A percentile compares a stretch with the other conserved stretches of the same genome.
These are phyloP conservation scores for Amiota communis DNA, from an alignment of 2,888 invertebrate species.

Conservation along the genomic window DNA sequence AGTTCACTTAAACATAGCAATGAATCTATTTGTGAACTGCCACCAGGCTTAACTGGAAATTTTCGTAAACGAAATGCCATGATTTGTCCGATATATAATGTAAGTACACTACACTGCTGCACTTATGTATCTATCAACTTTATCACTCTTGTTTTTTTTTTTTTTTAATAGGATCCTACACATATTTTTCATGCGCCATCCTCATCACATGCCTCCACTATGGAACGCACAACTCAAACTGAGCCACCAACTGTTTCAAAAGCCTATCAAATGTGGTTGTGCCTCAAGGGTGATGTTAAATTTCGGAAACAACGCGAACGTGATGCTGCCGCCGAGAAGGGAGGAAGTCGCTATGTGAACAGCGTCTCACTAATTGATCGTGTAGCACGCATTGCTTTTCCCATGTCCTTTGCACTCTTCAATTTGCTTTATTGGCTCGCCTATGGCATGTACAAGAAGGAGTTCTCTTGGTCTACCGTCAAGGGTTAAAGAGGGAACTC, in stretches of 20 bases:
- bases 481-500: conserved; percentile 46
- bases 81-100: conserved; percentile 79
- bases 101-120: conserved; percentile 62
- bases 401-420: conserved; percentile 88
- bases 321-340: conserved; percentile 77
- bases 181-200: conserved; percentile 70
- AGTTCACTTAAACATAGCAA: conserved; percentile 50
- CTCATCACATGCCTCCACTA: conserved; percentile 76
- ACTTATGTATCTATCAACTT: neutral
- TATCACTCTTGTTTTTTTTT: neutral
- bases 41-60: conserved; percentile 61
- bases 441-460: conserved; percentile 82
- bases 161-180: conserved; percentile 69
- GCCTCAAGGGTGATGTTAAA: conserved; percentile 84
- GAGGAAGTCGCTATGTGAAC: conserved; percentile 80
- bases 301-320: conserved; percentile 84
- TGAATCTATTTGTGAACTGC: conserved; percentile 59
- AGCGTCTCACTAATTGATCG: conserved; percentile 90
- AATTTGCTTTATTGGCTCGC: conserved; percentile 93
- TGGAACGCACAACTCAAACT: conserved; percentile 89
- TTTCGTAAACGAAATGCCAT: conserved; percentile 76
- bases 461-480: conserved; percentile 67
- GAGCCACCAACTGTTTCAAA: conserved; percentile 81
- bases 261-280: conserved; percentile 86
- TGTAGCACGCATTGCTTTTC: conserved; percentile 86